Evolutionary conservation across 1,140 invertebrate genomes (phyloP).

Genomic region (Trichonephila inaurata): DNA sequence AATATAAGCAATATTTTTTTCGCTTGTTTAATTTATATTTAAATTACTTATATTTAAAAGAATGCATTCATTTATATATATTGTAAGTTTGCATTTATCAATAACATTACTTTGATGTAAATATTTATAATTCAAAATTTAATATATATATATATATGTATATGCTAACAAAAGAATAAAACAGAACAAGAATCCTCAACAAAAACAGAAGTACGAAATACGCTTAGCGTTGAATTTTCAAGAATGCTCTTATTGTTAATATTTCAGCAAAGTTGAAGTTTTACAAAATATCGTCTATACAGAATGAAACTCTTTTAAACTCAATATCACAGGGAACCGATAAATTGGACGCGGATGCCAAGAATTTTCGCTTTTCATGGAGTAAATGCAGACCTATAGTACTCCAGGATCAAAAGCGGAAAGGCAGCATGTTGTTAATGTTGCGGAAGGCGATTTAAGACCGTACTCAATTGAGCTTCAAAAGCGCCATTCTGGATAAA

Average conservation of each 20-base stretch:
- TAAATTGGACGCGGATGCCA: slow-evolving; percentile 50
- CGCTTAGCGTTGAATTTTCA: background rate
- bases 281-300: background rate
- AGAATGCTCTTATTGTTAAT: background rate
- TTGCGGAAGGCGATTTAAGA: slow-evolving; percentile 71
- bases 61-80: too few relatives aligned
- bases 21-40: too few relatives aligned
- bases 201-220: background rate
- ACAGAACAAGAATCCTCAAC: background rate
- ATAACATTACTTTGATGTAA: too few relatives aligned
- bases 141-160: too few relatives aligned
- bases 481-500: slow-evolving; percentile 69
- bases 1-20: too few relatives aligned
- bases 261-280: background rate
- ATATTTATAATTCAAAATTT: too few relatives aligned
- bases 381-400: slow-evolving; percentile 52
- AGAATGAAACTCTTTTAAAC: slow-evolving; percentile 30
- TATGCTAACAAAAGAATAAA: too few relatives aligned
- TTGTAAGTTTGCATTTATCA: too few relatives aligned
- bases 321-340: slow-evolving; percentile 44
- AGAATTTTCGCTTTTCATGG: slow-evolving; percentile 61
- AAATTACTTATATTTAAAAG: too few relatives aligned
- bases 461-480: slow-evolving; percentile 69
- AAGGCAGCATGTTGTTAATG: slow-evolving; percentile 61
- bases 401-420: slow-evolving; percentile 44